phyloP scores from a whole-genome alignment of 1,140 invertebrate genomes.

The Cecropterus lyciades region DNA sequence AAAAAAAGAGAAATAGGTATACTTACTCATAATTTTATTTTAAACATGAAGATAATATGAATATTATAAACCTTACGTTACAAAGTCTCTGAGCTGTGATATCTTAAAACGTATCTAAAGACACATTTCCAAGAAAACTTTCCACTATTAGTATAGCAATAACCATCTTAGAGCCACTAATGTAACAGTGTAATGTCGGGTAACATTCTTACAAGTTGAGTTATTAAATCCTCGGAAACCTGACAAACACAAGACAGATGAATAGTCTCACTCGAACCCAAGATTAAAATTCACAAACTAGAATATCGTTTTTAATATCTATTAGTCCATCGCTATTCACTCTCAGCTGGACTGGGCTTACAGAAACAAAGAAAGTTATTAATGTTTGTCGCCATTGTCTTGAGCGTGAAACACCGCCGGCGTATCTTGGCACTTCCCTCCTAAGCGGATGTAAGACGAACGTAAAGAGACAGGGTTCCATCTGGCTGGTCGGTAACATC shows the following conservation, averaged over 20 bases:
- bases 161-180: conserved; percentile 16
- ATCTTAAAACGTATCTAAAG: not conserved
- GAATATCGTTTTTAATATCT: conserved; percentile 51
- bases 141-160: conserved; percentile 16
- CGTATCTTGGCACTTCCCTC: conserved; percentile 41
- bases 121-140: conserved; percentile 18
- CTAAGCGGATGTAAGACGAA: conserved; percentile 42
- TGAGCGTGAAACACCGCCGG: conserved; percentile 52
- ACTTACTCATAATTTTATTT: not conserved
- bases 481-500: conserved; percentile 48
- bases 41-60: not conserved
- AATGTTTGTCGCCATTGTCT: conserved; percentile 71
- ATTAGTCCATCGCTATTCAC: conserved; percentile 51
- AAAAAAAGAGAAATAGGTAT: too few relatives aligned
- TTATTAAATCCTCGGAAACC: conserved; percentile 21
- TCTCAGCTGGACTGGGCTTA: conserved; percentile 44
- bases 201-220: conserved; percentile 15
- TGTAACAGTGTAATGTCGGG: conserved; percentile 1
- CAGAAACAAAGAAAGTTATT: conserved; percentile 74
- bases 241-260: conserved; percentile 22
- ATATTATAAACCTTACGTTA: too few relatives aligned
- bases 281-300: conserved; percentile 38
- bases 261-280: conserved; percentile 23
- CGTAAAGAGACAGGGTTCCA: conserved; percentile 47
- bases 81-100: too few relatives aligned